Percentiles rank a stretch among this genome's conserved stretches.
These are phyloP conservation scores for Radopholus similis DNA, from an alignment of 1,140 invertebrate species.

Conservation along the genomic window DNA sequence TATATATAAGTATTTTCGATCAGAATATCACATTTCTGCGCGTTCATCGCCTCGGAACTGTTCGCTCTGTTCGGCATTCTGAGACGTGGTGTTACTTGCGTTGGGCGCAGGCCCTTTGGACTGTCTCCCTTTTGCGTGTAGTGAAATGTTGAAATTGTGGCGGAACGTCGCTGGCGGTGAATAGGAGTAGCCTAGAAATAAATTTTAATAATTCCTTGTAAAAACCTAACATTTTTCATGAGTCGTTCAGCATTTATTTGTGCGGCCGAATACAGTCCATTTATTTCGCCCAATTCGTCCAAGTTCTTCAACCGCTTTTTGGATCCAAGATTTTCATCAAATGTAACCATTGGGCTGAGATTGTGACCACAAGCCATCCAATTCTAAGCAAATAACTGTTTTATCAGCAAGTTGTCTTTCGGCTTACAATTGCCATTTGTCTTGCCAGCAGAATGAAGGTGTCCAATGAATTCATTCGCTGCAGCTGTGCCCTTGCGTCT, in stretches of 20 bases:
- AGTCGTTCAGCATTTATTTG: constrained; percentile 17
- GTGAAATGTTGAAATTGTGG: neutral
- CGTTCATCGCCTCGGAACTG: no score
- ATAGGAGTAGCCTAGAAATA: no score
- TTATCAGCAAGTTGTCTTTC: neutral
- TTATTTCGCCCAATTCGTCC: constrained; percentile 5
- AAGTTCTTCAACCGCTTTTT: neutral
- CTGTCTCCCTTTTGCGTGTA: neutral
- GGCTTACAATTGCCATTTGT: constrained; percentile 17
- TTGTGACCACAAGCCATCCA: constrained; percentile 10
- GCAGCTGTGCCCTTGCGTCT: neutral
- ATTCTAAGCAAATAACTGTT: neutral
- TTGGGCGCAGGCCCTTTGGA: neutral
- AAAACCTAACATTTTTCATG: constrained; percentile 12
- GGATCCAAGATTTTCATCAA: neutral
- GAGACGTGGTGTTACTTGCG: neutral
- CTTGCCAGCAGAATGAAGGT: constrained; percentile 4
- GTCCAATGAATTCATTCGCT: neutral
- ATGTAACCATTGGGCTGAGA: neutral
- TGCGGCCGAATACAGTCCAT: constrained; percentile 14
- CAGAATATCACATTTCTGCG: constrained; percentile 2
- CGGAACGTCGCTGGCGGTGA: no score
- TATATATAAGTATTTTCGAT: neutral
- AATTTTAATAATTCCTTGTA: neutral
- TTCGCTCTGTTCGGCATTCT: neutral